A percentile compares a stretch with the other conserved stretches of the same genome.
Evolutionary conservation across 2,113 vertebrate species (phyloP).

Genomic region (Podilymbus podiceps): DNA sequence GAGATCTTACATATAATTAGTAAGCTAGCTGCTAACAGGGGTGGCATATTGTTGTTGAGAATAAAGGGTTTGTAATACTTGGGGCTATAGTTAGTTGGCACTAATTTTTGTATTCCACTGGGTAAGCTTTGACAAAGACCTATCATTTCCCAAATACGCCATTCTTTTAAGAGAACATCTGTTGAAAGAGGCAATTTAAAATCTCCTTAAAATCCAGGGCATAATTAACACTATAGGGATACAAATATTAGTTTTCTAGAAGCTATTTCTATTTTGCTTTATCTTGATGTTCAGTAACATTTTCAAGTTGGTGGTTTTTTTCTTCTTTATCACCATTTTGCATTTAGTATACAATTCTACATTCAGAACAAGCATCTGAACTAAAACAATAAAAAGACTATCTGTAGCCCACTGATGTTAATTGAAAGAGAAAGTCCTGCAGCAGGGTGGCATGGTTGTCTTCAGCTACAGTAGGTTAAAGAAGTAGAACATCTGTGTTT

Average conservation of each 20-base stretch:
- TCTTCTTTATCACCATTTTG: background rate
- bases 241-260: conserved; percentile 76
- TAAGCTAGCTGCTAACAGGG: background rate
- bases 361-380: background rate
- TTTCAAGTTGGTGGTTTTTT: background rate
- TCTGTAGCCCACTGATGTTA: background rate
- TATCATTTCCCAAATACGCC: conserved; percentile 70
- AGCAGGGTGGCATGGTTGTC: background rate
- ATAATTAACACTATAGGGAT: conserved; percentile 76
- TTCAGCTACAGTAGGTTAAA: background rate
- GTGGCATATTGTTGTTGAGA: background rate
- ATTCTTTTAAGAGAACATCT: conserved; percentile 75
- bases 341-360: background rate
- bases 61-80: conserved; percentile 35
- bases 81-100: conserved; percentile 33
- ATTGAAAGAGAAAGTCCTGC: background rate
- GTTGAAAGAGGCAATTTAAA: conserved; percentile 75
- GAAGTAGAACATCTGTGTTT: background rate
- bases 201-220: conserved; percentile 72
- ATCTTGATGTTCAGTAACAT: conserved; percentile 56
- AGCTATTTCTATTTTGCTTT: conserved; percentile 64
- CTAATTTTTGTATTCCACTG: conserved; percentile 71
- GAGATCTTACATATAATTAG: background rate
- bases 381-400: background rate
- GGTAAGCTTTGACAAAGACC: conserved; percentile 69